Evolutionary conservation across 2,888 invertebrate species (phyloP).

Genomic region (Meliscaeva auricollis): DNA sequence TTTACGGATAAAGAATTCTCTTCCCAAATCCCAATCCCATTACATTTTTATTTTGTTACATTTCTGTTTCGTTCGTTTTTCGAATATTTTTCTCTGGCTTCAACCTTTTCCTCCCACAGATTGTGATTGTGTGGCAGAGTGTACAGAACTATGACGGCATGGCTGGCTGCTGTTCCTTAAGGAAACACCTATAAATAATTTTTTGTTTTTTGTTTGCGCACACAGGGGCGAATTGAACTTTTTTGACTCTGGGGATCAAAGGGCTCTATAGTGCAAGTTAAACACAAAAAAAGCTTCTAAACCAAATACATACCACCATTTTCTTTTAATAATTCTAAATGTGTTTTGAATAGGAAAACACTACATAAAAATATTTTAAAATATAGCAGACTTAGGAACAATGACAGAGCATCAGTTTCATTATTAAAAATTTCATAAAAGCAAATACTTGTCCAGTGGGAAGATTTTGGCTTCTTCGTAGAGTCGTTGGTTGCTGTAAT

Average conservation of each 20-base stretch:
- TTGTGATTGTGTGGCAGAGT: constrained; percentile 7
- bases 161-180: constrained; percentile 10
- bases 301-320: too few relatives aligned
- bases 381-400: too few relatives aligned
- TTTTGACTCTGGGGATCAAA: not conserved
- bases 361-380: too few relatives aligned
- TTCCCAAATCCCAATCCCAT: constrained; percentile 32
- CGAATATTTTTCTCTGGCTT: constrained; percentile 27
- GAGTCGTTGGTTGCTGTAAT: too few relatives aligned
- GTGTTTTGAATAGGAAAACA: too few relatives aligned
- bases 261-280: too few relatives aligned
- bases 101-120: constrained; percentile 28
- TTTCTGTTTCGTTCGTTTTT: constrained; percentile 19
- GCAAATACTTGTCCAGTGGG: too few relatives aligned
- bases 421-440: too few relatives aligned
- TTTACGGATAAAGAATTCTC: constrained; percentile 30
- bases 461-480: too few relatives aligned
- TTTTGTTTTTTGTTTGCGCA: not conserved
- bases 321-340: too few relatives aligned
- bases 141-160: constrained; percentile 36
- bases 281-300: too few relatives aligned
- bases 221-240: not conserved
- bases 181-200: constrained; percentile 37
- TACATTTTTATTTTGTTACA: constrained; percentile 2
- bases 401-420: too few relatives aligned